Conservation (phyloP, 2,888 invertebrate species). For the Hypselothyrea guttata region DNA sequence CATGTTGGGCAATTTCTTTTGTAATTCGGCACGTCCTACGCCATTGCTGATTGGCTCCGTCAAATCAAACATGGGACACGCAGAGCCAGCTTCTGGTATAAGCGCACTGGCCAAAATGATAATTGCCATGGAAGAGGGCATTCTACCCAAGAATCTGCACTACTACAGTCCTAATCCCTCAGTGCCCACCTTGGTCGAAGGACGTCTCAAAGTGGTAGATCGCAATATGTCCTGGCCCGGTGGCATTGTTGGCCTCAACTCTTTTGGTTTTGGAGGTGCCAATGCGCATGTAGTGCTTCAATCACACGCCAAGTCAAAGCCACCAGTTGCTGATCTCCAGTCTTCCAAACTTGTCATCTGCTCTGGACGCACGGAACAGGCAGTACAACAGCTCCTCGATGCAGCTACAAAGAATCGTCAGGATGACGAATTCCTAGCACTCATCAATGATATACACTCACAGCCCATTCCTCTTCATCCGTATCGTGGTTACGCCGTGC, state of each 20-base stretch:
- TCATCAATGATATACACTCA: slow-evolving; percentile 90
- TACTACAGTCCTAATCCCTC: slow-evolving; percentile 93
- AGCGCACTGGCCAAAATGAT: slow-evolving; percentile 96
- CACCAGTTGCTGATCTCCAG: slow-evolving; percentile 36
- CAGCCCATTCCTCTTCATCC: slow-evolving; percentile 89
- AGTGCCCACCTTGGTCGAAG: slow-evolving; percentile 94
- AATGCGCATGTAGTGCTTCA: slow-evolving; percentile 94
- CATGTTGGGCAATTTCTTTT: slow-evolving; percentile 95
- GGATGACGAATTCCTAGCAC: slow-evolving; percentile 89
- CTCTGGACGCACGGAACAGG: slow-evolving; percentile 93
- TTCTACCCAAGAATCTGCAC: slow-evolving; percentile 96
- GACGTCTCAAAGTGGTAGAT: slow-evolving; percentile 94
- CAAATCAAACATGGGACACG: slow-evolving; percentile 99
- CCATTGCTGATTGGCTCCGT: slow-evolving; percentile 98
- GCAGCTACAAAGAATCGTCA: slow-evolving; percentile 85
- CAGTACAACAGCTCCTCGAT: slow-evolving; percentile 87
- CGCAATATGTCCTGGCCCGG: slow-evolving; percentile 93
- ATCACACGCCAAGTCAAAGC: slow-evolving; percentile 87
- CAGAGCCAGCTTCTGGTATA: slow-evolving; percentile 96
- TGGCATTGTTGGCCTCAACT: slow-evolving; percentile 95
- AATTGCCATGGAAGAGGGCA: slow-evolving; percentile 94
- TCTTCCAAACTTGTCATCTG: slow-evolving; percentile 86
- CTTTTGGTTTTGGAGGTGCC: slow-evolving; percentile 99
- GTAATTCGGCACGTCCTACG: slow-evolving; percentile 86
- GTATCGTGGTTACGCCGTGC: slow-evolving; percentile 91